Evolutionary conservation across 64 coral and sea anemone species (phyloP).

Genomic region (Astreopora myriophthalma): DNA sequence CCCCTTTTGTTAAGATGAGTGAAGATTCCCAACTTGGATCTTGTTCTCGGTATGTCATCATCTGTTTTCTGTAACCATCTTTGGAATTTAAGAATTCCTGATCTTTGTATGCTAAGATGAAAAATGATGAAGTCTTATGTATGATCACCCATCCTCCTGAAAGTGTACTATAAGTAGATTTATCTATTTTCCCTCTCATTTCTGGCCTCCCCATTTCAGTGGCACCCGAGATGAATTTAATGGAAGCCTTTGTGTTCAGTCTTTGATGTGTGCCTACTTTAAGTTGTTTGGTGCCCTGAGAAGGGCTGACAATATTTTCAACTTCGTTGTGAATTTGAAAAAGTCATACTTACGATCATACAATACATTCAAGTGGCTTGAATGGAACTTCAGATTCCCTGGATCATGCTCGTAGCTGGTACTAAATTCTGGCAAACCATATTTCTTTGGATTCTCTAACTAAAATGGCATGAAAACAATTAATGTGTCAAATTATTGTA

Average conservation of each 20-base stretch:
- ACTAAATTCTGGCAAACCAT: conserved; percentile 79
- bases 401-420: conserved; percentile 75
- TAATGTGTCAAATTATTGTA: too few species aligned
- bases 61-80: conserved; percentile 90
- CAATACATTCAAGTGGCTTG: conserved; percentile 63
- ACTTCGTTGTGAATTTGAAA: too few species aligned
- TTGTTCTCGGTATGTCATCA: conserved; percentile 60
- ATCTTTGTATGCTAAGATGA: conserved; percentile 55
- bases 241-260: too few species aligned
- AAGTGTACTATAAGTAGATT: too few species aligned
- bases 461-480: not conserved
- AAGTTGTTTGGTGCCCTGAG: too few species aligned
- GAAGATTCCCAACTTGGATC: conserved; percentile 54
- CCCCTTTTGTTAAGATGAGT: conserved; percentile 72
- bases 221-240: too few species aligned
- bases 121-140: not conserved
- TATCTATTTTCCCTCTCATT: too few species aligned
- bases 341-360: conserved; percentile 77
- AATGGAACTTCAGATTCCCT: conserved; percentile 70
- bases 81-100: conserved; percentile 41
- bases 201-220: too few species aligned
- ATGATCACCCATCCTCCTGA: not conserved
- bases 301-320: too few species aligned
- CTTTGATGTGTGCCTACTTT: too few species aligned
- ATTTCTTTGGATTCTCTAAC: conserved; percentile 78